Base-by-base conservation (phyloP, 2,797 vertebrate genomes). In the Ciconia nigra region DNA sequence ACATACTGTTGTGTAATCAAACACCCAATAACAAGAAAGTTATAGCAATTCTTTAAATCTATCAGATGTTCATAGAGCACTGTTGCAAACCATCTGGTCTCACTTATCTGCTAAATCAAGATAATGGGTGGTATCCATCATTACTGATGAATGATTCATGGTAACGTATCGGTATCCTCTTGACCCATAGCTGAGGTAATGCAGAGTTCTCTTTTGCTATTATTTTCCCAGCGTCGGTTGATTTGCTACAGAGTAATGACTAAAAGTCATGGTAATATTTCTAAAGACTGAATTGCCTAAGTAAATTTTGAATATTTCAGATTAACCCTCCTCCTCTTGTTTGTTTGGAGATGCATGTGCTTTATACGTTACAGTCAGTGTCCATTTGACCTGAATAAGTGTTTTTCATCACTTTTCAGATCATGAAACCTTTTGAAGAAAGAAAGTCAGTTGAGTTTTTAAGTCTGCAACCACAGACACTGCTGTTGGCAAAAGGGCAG, bases 31-130 rank as follows among this genome's bases (percentile, higher is more conserved):
- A 42, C 6, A 4, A 83, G 61, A 57, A 91, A 85, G 72, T 47
- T 83, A 54, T 2, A 94, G 17, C 89, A 94, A 95, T 39, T 83
- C 69, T 74, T 77, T 55, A 80, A 86, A 84, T 25, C 78, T 83
- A 55, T 78, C 67, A 87, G 90, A 78, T n/a, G 77, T 72, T 90
- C 63, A n/a, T 28, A 52, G 15, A 91, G 84, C 31, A 11, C 86
- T 17, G 47, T 62, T 77, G 92, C 66, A 82, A 87, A 81, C 82
- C 94, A 92, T 93, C 94, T 96, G 95, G 78, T 87, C 74, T 93
- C 54, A 42, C 87, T 96, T 91, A 96, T 78, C 84, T 78, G 67
- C 90, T 95, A 51, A 54, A 91, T 74, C 95, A 79, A 92, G 89
- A 29, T 77, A 54, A 93, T 71, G 87, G 92, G 81, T 83, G 92